Evolutionary conservation across 2,797 vertebrate genomes (phyloP), one percentile per base, ranked within the genome.

Genomic region (Carapus acus): DNA sequence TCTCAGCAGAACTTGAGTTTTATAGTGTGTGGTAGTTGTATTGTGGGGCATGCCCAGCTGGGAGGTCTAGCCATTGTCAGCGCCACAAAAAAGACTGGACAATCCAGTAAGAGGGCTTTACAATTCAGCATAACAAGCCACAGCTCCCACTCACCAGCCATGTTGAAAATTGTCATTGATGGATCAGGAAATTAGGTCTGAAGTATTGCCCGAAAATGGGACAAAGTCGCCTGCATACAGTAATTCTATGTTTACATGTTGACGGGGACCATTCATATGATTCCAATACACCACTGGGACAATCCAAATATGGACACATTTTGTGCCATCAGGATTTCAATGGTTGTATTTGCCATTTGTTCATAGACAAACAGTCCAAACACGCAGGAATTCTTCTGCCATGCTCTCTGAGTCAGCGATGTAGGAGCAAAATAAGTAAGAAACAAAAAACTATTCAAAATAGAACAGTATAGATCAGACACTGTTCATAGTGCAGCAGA

Each of bases 41-140:
- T 88, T 80, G 85, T 88, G 85, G 79, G 82, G 76, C 77, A 78
- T 76, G 76, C 80, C 90, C 91, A 93, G 92, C 90, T 88, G 89
- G 92, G 92, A 91, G 92, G 92, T 94, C 92, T 81, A 54, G 62
- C 87, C 81, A 90, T 93, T 93, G 90, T 93, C 83, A 84, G 70
- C 23, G 64, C 58, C 77, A 77, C 83, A 90, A 85, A 90, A n/a
- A 90, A 88, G 79, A 83, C 77, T 74, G 81, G 78, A 83, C 73
- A 62, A 83, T 82, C 86, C 58, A 70, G 79, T 86, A 83, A 85
- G 81, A 77, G 81, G 85, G 85, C 86, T 86, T 87, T 82, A 81
- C 79, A 88, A 85, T 78, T 83, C 79, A 81, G 81, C 86, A 83
- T 81, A 80, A 82, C 87, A 69, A 57, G 85, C 84, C 86, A 79